phyloP scores from a whole-genome alignment of 2,113 vertebrate species.

The Tapirus terrestris region DNA sequence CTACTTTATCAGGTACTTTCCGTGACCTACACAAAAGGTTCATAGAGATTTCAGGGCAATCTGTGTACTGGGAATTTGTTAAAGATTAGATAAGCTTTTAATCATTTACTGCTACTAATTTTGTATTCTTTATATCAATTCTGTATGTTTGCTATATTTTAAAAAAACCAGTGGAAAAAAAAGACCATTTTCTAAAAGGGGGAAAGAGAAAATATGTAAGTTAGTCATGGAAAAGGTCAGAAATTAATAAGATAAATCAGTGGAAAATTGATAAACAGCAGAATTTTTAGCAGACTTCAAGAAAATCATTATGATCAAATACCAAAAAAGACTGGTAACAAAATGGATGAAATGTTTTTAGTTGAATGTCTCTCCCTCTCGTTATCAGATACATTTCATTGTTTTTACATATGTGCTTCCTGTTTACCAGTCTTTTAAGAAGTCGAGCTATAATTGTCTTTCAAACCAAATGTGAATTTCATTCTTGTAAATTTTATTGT shows the following conservation, averaged over 20 bases:
- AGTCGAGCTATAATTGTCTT: background rate
- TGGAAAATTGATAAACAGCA: slow-evolving; percentile 23
- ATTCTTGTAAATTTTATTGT: slow-evolving; percentile 63
- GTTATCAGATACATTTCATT: background rate
- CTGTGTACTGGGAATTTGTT: background rate
- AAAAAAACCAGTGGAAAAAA: background rate
- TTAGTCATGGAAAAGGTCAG: background rate
- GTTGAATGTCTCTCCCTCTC: background rate
- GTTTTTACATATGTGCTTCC: slow-evolving; percentile 6
- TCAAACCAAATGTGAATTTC: slow-evolving; percentile 52
- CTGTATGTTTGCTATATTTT: background rate
- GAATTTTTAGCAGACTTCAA: background rate
- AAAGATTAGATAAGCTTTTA: background rate
- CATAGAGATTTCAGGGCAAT: background rate
- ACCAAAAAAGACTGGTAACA: background rate
- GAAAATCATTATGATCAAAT: background rate
- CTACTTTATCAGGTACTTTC: background rate
- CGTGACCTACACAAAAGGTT: background rate
- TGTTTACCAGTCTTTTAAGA: slow-evolving; percentile 43
- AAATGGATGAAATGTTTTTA: background rate
- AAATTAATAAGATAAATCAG: background rate
- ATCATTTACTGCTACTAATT: background rate
- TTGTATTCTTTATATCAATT: background rate
- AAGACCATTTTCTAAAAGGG: background rate
- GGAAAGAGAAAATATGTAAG: background rate